A percentile compares a stretch with the other conserved stretches of the same genome.
These are phyloP conservation scores for Ceuthmochares aereus DNA, from an alignment of 2,113 vertebrate species.

Conservation along the genomic window DNA sequence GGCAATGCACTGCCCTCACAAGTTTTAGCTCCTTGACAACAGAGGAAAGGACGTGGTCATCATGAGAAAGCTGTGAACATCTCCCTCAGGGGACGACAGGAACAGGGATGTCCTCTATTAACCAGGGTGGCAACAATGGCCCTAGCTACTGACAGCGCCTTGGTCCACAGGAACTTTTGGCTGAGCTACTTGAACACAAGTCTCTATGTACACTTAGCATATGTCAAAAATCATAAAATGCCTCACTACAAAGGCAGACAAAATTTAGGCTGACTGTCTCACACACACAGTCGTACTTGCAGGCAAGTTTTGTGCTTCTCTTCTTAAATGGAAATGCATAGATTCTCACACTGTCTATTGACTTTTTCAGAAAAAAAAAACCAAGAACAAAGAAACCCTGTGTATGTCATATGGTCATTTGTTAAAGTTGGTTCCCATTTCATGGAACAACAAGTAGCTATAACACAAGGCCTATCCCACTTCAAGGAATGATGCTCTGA, in stretches of 20 bases:
- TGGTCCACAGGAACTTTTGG: background rate
- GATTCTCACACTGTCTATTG: background rate
- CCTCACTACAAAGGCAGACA: background rate
- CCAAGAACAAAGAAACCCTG: background rate
- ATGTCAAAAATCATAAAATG: background rate
- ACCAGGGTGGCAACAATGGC: background rate
- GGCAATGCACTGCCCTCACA: background rate
- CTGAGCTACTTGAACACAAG: background rate
- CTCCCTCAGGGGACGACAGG: background rate
- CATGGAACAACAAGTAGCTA: background rate
- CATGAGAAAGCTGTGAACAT: rapidly evolving
- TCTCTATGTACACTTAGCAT: background rate
- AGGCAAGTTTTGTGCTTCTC: background rate
- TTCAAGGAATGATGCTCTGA: background rate
- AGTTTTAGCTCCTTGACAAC: background rate
- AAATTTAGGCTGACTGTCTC: background rate
- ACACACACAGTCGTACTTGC: background rate
- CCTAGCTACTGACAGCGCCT: background rate
- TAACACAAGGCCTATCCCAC: background rate
- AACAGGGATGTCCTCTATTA: rapidly evolving
- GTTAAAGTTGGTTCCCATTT: background rate
- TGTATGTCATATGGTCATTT: background rate
- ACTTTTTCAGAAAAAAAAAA: background rate
- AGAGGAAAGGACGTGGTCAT: rapidly evolving
- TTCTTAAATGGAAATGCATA: background rate